Base-by-base conservation (phyloP, 2,888 invertebrate genomes). In the Notocelia uddmanniana region DNA sequence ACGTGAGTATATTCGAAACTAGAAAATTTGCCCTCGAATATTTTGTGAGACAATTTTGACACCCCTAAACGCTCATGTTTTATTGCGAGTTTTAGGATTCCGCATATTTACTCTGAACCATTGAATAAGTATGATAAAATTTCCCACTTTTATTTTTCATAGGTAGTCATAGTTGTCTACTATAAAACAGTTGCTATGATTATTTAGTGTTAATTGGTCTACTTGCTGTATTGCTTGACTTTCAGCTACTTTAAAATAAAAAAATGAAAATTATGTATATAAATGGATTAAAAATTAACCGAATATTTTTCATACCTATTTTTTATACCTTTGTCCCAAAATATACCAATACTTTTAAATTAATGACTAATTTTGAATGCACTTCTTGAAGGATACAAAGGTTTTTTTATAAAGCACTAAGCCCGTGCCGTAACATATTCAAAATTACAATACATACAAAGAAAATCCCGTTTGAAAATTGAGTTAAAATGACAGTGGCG, bases 401-500 rank as follows among this genome's bases (percentile, higher is more conserved):
- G 8, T 19, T n/a, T 41, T 10, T 37, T 15, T 58, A 13, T 11
- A 57, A 57, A 37, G 6, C 37, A 19, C 2, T 13, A 41, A 37
- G 50, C 15, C 18, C 31, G 11, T 50, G 19, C n/a, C 11, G 52
- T 58, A 52, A 58, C 70, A 54, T 41, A 48, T 58, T 41, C 50
- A 45, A 67, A 71, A 91, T 92, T 90, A 90, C 89, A 89, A 89
- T 89, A 88, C 87, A 87, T 87, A 87, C 78, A 76, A 77, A 77
- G 79, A 76, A 80, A 77, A 77, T 79, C 80, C 80, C 76, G 85
- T 86, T 90, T 88, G 85, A 89, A 92, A 93, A 93, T 93, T 90
- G 93, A 93, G 93, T 93, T 93, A 93, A 93, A 93, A 93, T 91
- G 92, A 92, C 93, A 93, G 92, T 86, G 92, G 91, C 90, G 86